phyloP scores from a whole-genome alignment of 2,113 vertebrate genomes.

The Tetrax tetrax region DNA sequence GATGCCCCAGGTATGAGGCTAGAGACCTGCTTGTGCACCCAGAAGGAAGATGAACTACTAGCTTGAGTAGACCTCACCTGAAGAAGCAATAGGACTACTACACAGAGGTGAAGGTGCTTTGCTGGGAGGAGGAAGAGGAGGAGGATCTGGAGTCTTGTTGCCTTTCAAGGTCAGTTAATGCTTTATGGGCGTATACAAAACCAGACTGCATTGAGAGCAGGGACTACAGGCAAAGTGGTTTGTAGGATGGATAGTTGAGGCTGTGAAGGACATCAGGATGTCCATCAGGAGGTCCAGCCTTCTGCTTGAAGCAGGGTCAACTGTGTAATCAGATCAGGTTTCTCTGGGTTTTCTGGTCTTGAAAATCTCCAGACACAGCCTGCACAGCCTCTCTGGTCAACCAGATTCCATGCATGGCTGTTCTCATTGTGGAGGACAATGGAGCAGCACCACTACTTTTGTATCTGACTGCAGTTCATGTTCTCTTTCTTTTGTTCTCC shows the following conservation, averaged over 20 bases:
- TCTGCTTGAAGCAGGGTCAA: background rate
- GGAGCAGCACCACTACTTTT: background rate
- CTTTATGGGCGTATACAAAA: background rate
- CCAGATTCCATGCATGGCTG: background rate
- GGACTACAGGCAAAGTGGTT: background rate
- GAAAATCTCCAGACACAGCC: background rate
- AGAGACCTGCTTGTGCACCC: background rate
- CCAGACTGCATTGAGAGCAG: background rate
- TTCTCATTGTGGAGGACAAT: background rate
- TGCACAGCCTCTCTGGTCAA: background rate
- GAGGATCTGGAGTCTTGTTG: background rate
- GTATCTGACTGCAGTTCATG: background rate
- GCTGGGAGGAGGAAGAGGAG: background rate
- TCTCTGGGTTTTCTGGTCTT: background rate
- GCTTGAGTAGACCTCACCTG: background rate
- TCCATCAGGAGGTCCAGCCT: background rate
- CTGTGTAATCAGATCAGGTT: background rate
- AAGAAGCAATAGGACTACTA: background rate
- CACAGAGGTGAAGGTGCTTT: background rate
- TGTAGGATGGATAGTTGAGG: background rate
- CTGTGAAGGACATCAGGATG: background rate
- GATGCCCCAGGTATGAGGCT: background rate
- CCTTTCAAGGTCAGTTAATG: background rate
- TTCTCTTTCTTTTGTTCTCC: background rate
- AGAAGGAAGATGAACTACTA: background rate